These are phyloP conservation scores for Exocentrus adspersus DNA, from an alignment of 2,888 invertebrate genomes.

Conservation along the genomic window DNA sequence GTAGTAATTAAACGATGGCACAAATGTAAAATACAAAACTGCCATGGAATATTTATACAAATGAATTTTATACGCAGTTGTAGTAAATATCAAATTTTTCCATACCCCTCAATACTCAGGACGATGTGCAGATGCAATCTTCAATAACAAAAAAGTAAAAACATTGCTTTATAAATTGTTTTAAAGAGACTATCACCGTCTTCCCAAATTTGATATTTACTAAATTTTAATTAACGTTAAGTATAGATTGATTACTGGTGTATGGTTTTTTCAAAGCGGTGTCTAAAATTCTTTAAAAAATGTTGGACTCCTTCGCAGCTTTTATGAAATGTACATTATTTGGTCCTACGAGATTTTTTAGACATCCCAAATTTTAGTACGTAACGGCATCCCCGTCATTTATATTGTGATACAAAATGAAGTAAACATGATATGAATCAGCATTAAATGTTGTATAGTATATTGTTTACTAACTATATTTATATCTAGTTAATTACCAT, in stretches of 20 bases:
- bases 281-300: slow-evolving; percentile 1
- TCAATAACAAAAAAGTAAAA: no score
- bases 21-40: slow-evolving; percentile 40
- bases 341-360: neutral
- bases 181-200: no score
- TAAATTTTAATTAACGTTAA: slow-evolving; percentile 10
- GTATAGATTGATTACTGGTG: slow-evolving; percentile 14
- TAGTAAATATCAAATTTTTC: slow-evolving; percentile 19
- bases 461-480: slow-evolving; percentile 28
- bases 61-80: slow-evolving; percentile 18
- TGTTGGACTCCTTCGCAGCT: neutral
- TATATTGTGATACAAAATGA: slow-evolving; percentile 25
- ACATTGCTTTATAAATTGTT: no score
- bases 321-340: neutral
- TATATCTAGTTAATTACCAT: slow-evolving; percentile 24
- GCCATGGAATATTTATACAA: slow-evolving; percentile 45
- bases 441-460: slow-evolving; percentile 25
- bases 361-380: slow-evolving; percentile 6
- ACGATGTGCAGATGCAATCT: neutral
- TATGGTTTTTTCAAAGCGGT: slow-evolving; percentile 11
- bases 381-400: slow-evolving; percentile 16
- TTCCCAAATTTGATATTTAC: slow-evolving; percentile 16
- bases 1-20: slow-evolving; percentile 30
- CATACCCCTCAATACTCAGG: no score
- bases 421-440: slow-evolving; percentile 22